Evolutionary conservation across 2,113 vertebrate species (phyloP).

Genomic region (Arizona elegans): DNA sequence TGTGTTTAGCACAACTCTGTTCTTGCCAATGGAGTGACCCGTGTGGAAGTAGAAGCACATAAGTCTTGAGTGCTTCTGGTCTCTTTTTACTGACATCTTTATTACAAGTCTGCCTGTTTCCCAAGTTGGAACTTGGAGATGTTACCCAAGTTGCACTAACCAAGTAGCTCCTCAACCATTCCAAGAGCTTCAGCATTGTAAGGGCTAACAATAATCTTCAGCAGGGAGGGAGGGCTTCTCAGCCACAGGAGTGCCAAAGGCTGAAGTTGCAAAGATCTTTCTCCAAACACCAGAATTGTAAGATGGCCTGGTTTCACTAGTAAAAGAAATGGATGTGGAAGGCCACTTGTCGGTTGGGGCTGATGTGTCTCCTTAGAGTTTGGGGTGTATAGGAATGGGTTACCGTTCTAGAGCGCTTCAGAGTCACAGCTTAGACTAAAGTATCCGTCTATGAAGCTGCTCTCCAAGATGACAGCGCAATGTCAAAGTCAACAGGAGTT

Average conservation of each 20-base stretch:
- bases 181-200: not conserved
- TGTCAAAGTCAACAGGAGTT: not conserved
- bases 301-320: not conserved
- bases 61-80: conserved; percentile 4
- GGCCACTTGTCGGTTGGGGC: not conserved
- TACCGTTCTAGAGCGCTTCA: not conserved
- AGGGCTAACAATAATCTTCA: not conserved
- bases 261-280: not conserved
- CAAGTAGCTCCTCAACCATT: not conserved
- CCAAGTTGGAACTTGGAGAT: not conserved
- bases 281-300: too few relatives aligned
- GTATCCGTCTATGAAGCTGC: not conserved
- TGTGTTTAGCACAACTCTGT: not conserved
- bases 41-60: not conserved
- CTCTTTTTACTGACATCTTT: conserved; percentile 21
- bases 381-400: not conserved
- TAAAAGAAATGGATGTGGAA: too few relatives aligned
- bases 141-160: not conserved
- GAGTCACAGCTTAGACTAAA: not conserved
- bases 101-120: conserved; percentile 35
- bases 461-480: not conserved
- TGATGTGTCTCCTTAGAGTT: not conserved
- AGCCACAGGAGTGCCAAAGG: not conserved
- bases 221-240: not conserved
- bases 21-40: not conserved